phyloP scores from a whole-genome alignment of 2,113 vertebrate species.

The Barbus barbus region DNA sequence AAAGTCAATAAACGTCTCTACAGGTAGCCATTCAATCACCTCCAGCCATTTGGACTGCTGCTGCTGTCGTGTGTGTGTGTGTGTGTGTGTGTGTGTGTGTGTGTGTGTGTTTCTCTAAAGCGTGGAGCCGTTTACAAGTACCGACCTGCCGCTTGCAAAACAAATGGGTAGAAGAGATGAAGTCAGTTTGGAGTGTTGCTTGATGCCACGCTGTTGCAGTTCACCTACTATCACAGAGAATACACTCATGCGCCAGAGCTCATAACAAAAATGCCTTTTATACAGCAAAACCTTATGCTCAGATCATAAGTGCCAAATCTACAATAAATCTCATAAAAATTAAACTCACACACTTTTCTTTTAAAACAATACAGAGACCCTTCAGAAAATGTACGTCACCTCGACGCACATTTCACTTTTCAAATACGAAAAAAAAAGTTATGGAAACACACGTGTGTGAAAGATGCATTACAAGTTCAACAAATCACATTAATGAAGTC shows the following conservation, averaged over 20 bases:
- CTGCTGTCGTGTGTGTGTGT: constrained; percentile 16
- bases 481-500: too few relatives aligned
- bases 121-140: constrained; percentile 42
- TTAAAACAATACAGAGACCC: neutral
- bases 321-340: neutral
- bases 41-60: constrained; percentile 38
- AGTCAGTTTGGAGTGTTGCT: neutral
- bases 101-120: neutral
- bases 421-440: too few relatives aligned
- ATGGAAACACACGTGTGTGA: too few relatives aligned
- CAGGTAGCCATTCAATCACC: constrained; percentile 23
- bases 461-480: too few relatives aligned
- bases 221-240: neutral
- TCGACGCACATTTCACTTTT: too few relatives aligned
- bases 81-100: constrained; percentile 9
- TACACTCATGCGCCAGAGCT: constrained; percentile 3
- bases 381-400: too few relatives aligned
- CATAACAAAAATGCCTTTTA: neutral
- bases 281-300: neutral
- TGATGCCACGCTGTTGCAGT: neutral
- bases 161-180: constrained; percentile 30
- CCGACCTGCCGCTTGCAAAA: constrained; percentile 40
- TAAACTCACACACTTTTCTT: neutral
- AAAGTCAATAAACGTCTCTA: constrained; percentile 48
- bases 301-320: constrained; percentile 22